phyloP scores from a whole-genome alignment of 2,797 vertebrate species.

The Mastacembelus armatus region DNA sequence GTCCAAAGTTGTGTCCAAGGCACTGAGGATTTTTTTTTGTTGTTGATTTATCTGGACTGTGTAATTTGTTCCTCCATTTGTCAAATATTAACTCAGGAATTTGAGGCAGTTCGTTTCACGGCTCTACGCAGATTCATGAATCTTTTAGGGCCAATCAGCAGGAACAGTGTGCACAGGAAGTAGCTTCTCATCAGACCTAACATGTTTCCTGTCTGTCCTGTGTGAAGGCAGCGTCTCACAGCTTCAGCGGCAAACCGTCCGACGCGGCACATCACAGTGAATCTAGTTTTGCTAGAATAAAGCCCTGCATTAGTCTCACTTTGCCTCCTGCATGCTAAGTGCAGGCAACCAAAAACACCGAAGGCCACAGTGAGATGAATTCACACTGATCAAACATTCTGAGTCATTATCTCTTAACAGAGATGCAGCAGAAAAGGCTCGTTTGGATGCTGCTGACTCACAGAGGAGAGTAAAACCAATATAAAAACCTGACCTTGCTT shows the following conservation, averaged over 20 bases:
- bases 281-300: constrained; percentile 35
- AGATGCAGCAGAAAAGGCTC: constrained; percentile 11
- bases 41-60: no score
- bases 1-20: no score
- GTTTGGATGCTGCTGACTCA: constrained; percentile 37
- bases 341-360: constrained; percentile 31
- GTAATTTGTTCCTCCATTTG: no score
- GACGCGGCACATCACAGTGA: constrained; percentile 38
- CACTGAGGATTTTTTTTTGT: no score
- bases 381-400: constrained; percentile 40
- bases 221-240: background rate
- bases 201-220: constrained; percentile 30
- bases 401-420: constrained; percentile 26
- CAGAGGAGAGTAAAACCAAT: background rate
- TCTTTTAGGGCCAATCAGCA: no score
- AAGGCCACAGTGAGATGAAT: constrained; percentile 30
- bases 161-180: no score
- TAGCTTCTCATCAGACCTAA: constrained; percentile 9
- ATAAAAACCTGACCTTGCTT: background rate
- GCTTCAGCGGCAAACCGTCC: constrained; percentile 10
- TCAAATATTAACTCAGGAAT: no score
- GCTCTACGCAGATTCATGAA: no score
- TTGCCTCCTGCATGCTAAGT: no score
- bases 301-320: constrained; percentile 55
- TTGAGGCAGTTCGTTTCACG: no score